These are phyloP conservation scores for Diadromus collaris DNA, from an alignment of 2,888 invertebrate species.

Conservation along the genomic window DNA sequence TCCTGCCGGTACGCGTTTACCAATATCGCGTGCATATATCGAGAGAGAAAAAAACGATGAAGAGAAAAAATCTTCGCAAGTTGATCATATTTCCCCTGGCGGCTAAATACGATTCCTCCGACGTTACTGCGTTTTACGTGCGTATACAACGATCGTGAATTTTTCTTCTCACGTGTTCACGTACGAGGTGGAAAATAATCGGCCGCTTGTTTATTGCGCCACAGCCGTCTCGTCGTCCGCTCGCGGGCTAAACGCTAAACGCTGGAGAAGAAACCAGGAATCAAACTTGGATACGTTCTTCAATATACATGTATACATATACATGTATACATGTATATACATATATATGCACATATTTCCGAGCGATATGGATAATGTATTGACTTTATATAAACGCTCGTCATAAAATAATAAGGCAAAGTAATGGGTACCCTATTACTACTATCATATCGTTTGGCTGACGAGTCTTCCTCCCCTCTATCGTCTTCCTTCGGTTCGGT, in stretches of 20 bases:
- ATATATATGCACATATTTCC: too few species aligned
- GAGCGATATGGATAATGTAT: constrained; percentile 68
- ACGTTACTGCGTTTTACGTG: constrained; percentile 1
- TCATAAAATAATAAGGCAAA: constrained; percentile 75
- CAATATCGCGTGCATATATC: constrained; percentile 14
- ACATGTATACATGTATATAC: not conserved
- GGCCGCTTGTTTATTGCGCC: constrained; percentile 36
- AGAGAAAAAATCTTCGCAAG: constrained; percentile 10
- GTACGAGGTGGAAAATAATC: constrained; percentile 33
- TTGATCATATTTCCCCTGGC: constrained; percentile 52
- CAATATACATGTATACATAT: not conserved
- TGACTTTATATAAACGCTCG: constrained; percentile 71
- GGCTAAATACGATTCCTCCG: constrained; percentile 35
- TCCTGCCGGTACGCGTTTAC: constrained; percentile 22
- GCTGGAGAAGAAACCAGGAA: constrained; percentile 38
- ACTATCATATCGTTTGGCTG: constrained; percentile 66
- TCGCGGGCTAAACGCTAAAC: constrained; percentile 40
- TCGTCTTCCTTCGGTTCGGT: not conserved
- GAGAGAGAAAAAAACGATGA: not conserved
- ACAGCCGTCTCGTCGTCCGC: constrained; percentile 11
- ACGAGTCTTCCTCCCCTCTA: constrained; percentile 59
- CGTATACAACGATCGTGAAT: constrained; percentile 7
- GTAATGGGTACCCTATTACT: constrained; percentile 72
- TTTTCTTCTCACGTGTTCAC: constrained; percentile 25
- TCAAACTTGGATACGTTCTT: not conserved